Percentiles rank a stretch among this genome's conserved stretches.
phyloP scores from a whole-genome alignment of 2,113 vertebrate species.

The Barbus barbus region DNA sequence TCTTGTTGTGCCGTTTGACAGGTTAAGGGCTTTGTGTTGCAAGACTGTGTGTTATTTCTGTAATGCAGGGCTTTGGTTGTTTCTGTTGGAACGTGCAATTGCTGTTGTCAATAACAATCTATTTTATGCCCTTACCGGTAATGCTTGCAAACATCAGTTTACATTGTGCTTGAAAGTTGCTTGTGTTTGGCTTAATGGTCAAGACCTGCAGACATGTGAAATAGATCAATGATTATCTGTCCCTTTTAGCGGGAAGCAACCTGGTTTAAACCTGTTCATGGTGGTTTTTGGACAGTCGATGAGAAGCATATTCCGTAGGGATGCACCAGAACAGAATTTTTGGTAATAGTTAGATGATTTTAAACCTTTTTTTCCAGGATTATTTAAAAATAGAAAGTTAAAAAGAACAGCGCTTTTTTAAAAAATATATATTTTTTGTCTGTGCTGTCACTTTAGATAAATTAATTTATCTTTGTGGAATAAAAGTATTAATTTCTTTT shows the following conservation, averaged over 20 bases:
- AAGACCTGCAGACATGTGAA: constrained; percentile 7
- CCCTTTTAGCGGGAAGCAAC: not conserved
- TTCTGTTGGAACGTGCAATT: not conserved
- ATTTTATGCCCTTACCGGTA: not conserved
- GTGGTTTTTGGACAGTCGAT: not conserved
- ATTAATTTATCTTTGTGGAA: not conserved
- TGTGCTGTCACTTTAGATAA: not conserved
- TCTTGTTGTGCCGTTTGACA: constrained; percentile 30
- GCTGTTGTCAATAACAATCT: constrained; percentile 5
- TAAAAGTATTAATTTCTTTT: not conserved
- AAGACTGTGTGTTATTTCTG: constrained; percentile 20
- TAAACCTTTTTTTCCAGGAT: not conserved
- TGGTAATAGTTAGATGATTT: not conserved
- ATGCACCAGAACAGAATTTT: not conserved
- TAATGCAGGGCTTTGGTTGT: constrained; percentile 20
- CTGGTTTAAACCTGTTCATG: not conserved
- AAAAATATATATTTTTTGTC: not conserved
- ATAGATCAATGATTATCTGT: not conserved
- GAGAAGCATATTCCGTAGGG: not conserved
- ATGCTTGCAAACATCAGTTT: not conserved
- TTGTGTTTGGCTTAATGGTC: constrained; percentile 8
- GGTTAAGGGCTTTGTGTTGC: constrained; percentile 30
- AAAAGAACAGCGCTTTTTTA: not conserved
- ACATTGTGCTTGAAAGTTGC: constrained; percentile 10
- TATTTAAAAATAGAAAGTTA: not conserved